These are phyloP conservation scores for Neodiprion fabricii DNA, from an alignment of 1,140 invertebrate species.

Conservation along the genomic window DNA sequence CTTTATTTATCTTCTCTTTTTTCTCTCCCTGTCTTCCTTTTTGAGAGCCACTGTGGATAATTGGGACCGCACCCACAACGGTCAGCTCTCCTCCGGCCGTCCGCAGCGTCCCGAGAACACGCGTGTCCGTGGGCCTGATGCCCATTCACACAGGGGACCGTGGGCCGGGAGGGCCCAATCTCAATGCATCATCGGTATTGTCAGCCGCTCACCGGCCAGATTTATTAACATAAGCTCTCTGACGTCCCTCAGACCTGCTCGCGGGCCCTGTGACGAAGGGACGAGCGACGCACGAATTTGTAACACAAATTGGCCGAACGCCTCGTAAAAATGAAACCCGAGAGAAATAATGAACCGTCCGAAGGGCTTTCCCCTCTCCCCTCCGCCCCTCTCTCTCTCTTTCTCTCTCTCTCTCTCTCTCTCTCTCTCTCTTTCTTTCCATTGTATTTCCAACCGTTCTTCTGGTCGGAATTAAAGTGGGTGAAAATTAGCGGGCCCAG, in stretches of 20 bases:
- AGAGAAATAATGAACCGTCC: conserved; percentile 7
- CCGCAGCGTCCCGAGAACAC: neutral
- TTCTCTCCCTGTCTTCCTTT: conserved; percentile 7
- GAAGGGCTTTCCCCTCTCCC: neutral
- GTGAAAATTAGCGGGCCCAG: neutral
- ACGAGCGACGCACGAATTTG: conserved; percentile 6
- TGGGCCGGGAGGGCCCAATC: conserved; percentile 16
- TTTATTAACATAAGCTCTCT: conserved; percentile 12
- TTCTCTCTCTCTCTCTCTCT: neutral
- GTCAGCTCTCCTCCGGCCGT: conserved; percentile 2
- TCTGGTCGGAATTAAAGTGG: neutral
- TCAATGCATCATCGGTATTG: conserved; percentile 20
- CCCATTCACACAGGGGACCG: neutral
- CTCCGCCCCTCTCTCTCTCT: neutral
- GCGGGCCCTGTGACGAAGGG: neutral
- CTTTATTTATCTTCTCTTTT: conserved; percentile 29
- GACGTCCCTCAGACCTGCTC: neutral
- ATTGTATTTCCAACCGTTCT: too few relatives aligned
- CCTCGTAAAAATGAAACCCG: conserved; percentile 3
- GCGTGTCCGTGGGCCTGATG: conserved; percentile 1
- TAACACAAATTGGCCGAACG: conserved; percentile 14
- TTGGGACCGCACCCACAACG: conserved; percentile 27
- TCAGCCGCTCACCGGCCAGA: conserved; percentile 13
- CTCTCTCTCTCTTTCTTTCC: neutral
- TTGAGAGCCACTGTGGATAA: conserved; percentile 28